phyloP scores from a whole-genome alignment of 53 echinoderm and acorn worm species.

The Holothuria leucospilota region DNA sequence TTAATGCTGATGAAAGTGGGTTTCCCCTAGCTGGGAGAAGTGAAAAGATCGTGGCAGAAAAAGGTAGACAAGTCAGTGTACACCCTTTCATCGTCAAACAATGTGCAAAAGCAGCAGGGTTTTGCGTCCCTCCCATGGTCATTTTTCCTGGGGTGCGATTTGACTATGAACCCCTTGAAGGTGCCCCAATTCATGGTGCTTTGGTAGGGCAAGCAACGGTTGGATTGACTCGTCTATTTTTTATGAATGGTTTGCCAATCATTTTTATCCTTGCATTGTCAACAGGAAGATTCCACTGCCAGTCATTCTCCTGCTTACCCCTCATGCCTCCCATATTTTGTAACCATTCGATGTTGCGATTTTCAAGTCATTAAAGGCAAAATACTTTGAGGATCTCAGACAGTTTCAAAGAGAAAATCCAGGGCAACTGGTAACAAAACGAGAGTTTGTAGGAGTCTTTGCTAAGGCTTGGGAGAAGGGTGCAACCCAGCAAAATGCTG shows the following conservation, averaged over 20 bases:
- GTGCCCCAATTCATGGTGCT: slow-evolving; percentile 34
- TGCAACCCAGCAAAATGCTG: slow-evolving; percentile 3
- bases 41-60: slow-evolving; percentile 26
- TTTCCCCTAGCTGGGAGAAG: slow-evolving; percentile 4
- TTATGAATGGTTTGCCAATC: slow-evolving; percentile 5
- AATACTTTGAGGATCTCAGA: slow-evolving; percentile 28
- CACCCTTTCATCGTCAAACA: slow-evolving; percentile 12
- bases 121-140: slow-evolving; percentile 42
- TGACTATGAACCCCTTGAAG: slow-evolving; percentile 39
- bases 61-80: slow-evolving; percentile 39
- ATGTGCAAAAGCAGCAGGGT: slow-evolving; percentile 36
- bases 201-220: slow-evolving; percentile 27
- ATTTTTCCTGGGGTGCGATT: slow-evolving; percentile 48
- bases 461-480: slow-evolving; percentile 35
- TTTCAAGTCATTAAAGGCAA: slow-evolving; percentile 55
- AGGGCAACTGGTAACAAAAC: slow-evolving; percentile 55
- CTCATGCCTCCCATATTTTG: slow-evolving; percentile 57
- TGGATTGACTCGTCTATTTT: slow-evolving; percentile 54
- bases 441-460: slow-evolving; percentile 56
- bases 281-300: slow-evolving; percentile 15
- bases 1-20: too few relatives aligned
- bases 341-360: slow-evolving; percentile 41
- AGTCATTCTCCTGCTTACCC: slow-evolving; percentile 44
- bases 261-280: too few relatives aligned
- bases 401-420: slow-evolving; percentile 30